Conservation (phyloP, 2,113 vertebrate genomes). For the Malurus cyaneus region DNA sequence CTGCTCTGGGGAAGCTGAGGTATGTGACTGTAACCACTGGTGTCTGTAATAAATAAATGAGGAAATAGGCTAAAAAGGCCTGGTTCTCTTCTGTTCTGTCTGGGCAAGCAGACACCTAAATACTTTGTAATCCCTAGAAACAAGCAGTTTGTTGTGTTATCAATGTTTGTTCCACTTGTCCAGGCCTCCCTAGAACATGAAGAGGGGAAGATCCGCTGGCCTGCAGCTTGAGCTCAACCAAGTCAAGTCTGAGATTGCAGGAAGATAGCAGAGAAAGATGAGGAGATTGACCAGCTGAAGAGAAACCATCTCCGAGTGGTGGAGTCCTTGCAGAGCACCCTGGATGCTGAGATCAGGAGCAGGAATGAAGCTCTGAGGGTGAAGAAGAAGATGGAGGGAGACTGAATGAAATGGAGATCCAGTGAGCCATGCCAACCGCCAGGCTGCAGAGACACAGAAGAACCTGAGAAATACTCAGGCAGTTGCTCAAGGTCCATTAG, state of each 20-base stretch:
- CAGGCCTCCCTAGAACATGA: background rate
- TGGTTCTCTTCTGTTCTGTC: too few relatives aligned
- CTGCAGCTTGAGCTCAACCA: background rate
- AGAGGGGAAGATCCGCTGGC: background rate
- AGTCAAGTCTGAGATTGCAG: background rate
- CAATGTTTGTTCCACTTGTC: background rate
- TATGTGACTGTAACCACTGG: too few relatives aligned
- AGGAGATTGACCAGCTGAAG: background rate
- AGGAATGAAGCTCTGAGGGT: conserved; percentile 74
- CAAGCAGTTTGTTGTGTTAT: accelerated
- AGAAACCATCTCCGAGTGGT: background rate
- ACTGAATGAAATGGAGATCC: conserved; percentile 64
- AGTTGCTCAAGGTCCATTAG: too few relatives aligned
- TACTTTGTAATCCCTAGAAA: background rate
- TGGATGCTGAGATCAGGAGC: conserved; percentile 80
- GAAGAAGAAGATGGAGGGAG: conserved; percentile 84
- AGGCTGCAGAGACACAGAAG: too few relatives aligned
- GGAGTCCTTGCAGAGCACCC: conserved; percentile 70
- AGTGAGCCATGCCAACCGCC: background rate
- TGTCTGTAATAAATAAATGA: too few relatives aligned
- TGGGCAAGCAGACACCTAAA: background rate
- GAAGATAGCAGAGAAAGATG: background rate
- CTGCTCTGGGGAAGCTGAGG: too few relatives aligned
- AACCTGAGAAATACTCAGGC: too few relatives aligned
- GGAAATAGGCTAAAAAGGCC: too few relatives aligned